A percentile compares a stretch with the other conserved stretches of the same genome.
Conservation (phyloP, 1,140 invertebrate genomes). For the Cotesia glomerata region DNA sequence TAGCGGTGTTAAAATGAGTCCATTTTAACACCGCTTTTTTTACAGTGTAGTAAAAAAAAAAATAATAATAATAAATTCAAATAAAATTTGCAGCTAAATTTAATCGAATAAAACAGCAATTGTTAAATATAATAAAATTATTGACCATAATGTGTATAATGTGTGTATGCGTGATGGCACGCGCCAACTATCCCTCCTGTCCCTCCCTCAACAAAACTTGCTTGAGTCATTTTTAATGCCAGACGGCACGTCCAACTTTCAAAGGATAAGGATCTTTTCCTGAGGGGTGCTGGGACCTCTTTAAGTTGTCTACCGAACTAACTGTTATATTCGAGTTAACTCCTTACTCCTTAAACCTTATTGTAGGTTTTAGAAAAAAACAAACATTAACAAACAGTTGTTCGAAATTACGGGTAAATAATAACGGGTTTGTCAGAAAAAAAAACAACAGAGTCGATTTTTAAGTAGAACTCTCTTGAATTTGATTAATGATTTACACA, state of each 20-base stretch:
- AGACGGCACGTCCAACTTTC: constrained; percentile 10
- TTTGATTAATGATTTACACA: no score
- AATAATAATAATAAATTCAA: constrained; percentile 12
- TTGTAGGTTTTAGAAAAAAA: no score
- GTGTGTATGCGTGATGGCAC: constrained; percentile 30
- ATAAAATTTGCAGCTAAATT: background rate
- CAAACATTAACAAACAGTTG: no score
- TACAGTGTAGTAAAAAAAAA: no score
- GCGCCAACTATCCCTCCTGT: constrained; percentile 27
- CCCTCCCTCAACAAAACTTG: background rate
- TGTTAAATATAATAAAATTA: background rate
- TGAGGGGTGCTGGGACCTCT: constrained; percentile 6
- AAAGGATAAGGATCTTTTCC: constrained; percentile 4
- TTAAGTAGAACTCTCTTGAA: no score
- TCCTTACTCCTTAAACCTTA: background rate
- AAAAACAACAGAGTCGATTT: no score
- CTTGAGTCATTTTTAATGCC: constrained; percentile 3
- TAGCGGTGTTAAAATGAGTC: no score
- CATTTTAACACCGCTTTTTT: no score
- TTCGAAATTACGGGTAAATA: background rate
- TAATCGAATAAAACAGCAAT: background rate
- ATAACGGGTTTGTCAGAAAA: no score
- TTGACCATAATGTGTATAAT: constrained; percentile 20
- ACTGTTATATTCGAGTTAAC: background rate
- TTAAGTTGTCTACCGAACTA: background rate